Conservation (phyloP, 2,797 vertebrate genomes). For the Sebastes kiyomatsui region DNA sequence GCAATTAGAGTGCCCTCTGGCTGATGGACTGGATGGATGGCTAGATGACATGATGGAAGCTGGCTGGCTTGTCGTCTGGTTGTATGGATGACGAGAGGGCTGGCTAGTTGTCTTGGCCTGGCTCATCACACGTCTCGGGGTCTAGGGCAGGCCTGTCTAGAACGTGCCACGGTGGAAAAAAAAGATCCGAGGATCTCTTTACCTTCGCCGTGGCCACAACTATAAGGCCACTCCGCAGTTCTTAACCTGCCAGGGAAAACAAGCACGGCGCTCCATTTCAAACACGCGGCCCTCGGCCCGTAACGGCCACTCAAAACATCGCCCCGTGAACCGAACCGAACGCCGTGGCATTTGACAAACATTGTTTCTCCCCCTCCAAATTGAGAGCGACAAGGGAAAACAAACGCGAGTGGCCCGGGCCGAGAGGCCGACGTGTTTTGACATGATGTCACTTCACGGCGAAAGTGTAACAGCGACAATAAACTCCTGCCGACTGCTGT, state of each 20-base stretch:
- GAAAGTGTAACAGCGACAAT: constrained; percentile 76
- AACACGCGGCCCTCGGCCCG: constrained; percentile 29
- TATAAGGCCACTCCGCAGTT: constrained; percentile 11
- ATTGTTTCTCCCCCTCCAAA: constrained; percentile 67
- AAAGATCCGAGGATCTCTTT: constrained; percentile 17
- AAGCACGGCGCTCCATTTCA: constrained; percentile 61
- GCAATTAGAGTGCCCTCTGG: constrained; percentile 58
- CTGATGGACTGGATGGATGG: constrained; percentile 55
- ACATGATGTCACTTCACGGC: constrained; percentile 77
- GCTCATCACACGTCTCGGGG: constrained; percentile 27
- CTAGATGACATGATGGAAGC: constrained; percentile 65
- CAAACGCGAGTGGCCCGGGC: constrained; percentile 55
- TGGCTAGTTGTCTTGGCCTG: constrained; percentile 46
- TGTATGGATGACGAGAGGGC: constrained; percentile 52
- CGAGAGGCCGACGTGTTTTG: constrained; percentile 70
- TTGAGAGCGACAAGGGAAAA: constrained; percentile 76
- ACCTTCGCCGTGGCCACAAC: constrained; percentile 25
- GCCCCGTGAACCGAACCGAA: constrained; percentile 30
- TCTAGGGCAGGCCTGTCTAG: constrained; percentile 15
- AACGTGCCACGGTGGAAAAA: constrained; percentile 21
- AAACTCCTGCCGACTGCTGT: constrained; percentile 66
- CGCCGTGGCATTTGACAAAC: constrained; percentile 70
- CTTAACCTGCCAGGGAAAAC: constrained; percentile 60
- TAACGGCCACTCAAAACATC: constrained; percentile 66
- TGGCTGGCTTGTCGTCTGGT: constrained; percentile 30